Percentiles rank a stretch among this genome's conserved stretches.
These are phyloP conservation scores for Enhydra lutris DNA, from an alignment of 2,113 vertebrate species.

Conservation along the genomic window DNA sequence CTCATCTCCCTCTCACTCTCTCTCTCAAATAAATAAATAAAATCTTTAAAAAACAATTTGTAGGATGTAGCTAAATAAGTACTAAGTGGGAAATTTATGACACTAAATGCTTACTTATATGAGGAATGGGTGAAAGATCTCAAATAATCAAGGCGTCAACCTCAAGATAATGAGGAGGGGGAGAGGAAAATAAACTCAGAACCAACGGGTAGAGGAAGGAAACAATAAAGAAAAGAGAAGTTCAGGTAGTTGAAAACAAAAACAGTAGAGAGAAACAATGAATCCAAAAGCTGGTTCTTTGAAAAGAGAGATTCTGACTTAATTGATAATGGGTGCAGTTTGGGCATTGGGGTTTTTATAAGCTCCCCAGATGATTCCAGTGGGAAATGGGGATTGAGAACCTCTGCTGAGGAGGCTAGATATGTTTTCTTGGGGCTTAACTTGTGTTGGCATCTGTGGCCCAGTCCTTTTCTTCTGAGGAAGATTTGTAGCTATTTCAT, in stretches of 20 bases:
- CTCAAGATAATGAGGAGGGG: background rate
- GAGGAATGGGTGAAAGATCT: slow-evolving; percentile 32
- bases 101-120: slow-evolving; percentile 15
- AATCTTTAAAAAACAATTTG: background rate
- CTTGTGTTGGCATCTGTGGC: background rate
- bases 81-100: slow-evolving; percentile 29
- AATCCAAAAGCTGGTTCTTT: slow-evolving; percentile 34
- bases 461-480: background rate
- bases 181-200: slow-evolving; percentile 34
- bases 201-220: background rate
- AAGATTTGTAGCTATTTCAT: slow-evolving; percentile 7
- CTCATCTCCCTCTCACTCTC: no score
- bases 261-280: slow-evolving; percentile 19
- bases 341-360: slow-evolving; percentile 18
- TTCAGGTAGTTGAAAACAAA: slow-evolving; percentile 46
- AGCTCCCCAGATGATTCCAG: background rate
- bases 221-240: slow-evolving; percentile 37
- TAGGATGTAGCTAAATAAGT: slow-evolving; percentile 16
- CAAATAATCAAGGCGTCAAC: slow-evolving; percentile 18
- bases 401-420: background rate
- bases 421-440: slow-evolving; percentile 25
- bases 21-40: no score
- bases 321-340: slow-evolving; percentile 36
- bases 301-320: slow-evolving; percentile 3
- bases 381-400: background rate